These are phyloP conservation scores for Branchipolynoe longqiensis DNA, from an alignment of 2,888 invertebrate species.

Conservation along the genomic window DNA sequence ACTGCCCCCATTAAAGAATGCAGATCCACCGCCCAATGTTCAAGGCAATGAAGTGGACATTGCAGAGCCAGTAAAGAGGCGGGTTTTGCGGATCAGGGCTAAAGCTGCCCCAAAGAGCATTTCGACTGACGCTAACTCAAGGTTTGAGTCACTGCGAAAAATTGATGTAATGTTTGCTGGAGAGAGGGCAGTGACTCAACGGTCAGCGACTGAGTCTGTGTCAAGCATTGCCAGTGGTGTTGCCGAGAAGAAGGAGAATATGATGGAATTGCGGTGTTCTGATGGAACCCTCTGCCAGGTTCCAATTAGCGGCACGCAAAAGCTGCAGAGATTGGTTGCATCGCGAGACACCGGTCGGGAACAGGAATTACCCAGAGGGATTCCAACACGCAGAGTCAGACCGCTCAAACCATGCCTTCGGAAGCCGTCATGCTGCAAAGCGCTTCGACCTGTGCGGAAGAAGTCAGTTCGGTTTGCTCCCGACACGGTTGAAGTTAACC, in stretches of 20 bases:
- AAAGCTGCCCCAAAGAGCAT: not conserved
- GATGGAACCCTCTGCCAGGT: constrained; percentile 38
- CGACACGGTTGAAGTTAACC: constrained; percentile 10
- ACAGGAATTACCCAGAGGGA: not conserved
- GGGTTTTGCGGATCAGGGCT: not conserved
- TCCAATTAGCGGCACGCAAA: constrained; percentile 20
- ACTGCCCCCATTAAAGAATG: constrained; percentile 35
- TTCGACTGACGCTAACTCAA: not conserved
- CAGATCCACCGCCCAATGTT: not conserved
- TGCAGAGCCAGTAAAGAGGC: not conserved
- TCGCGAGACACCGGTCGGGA: not conserved
- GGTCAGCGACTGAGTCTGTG: not conserved
- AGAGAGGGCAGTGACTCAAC: not conserved
- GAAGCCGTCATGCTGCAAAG: not conserved
- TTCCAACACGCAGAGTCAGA: no score
- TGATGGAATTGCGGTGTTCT: constrained; percentile 12
- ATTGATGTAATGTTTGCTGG: constrained; percentile 47
- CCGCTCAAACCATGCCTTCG: constrained; percentile 19
- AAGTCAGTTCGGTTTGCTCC: constrained; percentile 42
- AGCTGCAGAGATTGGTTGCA: constrained; percentile 38
- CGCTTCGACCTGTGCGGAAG: not conserved
- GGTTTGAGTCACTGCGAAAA: constrained; percentile 20
- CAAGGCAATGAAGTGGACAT: not conserved
- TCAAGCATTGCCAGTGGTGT: not conserved
- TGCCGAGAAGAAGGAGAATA: not conserved